Evolutionary conservation across 2,888 invertebrate species (phyloP), one percentile per base, ranked within the genome.

Genomic region (Lymantria dispar): DNA sequence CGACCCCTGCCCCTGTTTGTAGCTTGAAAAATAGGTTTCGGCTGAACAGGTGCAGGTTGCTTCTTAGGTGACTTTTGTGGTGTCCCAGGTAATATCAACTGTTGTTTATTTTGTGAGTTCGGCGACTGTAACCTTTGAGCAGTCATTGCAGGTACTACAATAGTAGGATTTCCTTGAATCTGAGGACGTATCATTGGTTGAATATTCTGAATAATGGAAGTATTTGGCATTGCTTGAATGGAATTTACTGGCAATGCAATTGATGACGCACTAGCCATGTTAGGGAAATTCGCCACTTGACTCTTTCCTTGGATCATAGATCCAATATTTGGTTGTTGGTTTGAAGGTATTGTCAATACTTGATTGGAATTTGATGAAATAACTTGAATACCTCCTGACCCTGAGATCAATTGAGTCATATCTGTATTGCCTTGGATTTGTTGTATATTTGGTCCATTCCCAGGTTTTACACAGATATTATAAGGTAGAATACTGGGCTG

Each of bases 341-440:
- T 85, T 38, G 85, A 80, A 43, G 92, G 91, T 69, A 92, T 83
- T 13, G 91, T 87, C 50, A 92, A 59, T 22, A 92, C 83, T 74
- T 91, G 91, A 63, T 91, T 91, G 0, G 91, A 88, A 68, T 91
- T 92, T 1, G 91, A 91, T n/a, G 91, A 87, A 57, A 92, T 84
- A 3, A 92, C 91, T 82, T 92, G 92, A 58, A 92, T 90, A 7
- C 92, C 90, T 38, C 91, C 91, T 29, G 85, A 52, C 33, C 88
- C 85, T 11, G 92, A 83, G 8, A 92, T 66, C 31, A 92, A 62
- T 41, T 92, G 92, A 7, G 91, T 68, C 85, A 92, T 88, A 49
- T 90, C 91, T 12, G 78, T 55, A 47, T 83, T 74, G 7, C 87
- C 75, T 73, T 91, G 92, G 31, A 92, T 79, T 61, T 89, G 88